A percentile compares a stretch with the other conserved stretches of the same genome.
Evolutionary conservation across 2,888 invertebrate genomes (phyloP).

Genomic region (Plusia festucae): DNA sequence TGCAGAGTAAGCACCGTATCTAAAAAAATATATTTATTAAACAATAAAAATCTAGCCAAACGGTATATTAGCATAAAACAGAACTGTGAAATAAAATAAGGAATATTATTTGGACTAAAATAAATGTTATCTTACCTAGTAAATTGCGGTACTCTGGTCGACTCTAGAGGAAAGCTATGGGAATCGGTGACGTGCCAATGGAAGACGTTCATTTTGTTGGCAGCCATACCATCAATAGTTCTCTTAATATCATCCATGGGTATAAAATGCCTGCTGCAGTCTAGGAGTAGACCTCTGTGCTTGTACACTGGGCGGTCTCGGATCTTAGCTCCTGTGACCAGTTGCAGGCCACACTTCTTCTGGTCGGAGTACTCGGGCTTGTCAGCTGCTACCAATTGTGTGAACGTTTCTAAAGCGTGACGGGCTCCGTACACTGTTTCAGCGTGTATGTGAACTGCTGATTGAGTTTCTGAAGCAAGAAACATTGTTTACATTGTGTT

Average conservation of each 20-base stretch:
- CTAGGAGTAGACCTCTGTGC: conserved; percentile 96
- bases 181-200: conserved; percentile 98
- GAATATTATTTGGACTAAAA: no score
- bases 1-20: conserved; percentile 93
- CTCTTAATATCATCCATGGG: conserved; percentile 91
- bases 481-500: background rate
- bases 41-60: no score
- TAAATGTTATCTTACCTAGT: conserved; percentile 87
- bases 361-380: conserved; percentile 66
- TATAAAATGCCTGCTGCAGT: conserved; percentile 96
- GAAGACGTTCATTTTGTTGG: conserved; percentile 96
- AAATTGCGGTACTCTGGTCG: conserved; percentile 92
- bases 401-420: conserved; percentile 93
- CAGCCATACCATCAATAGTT: conserved; percentile 95
- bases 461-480: conserved; percentile 77
- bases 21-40: no score
- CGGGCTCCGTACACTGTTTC: conserved; percentile 92
- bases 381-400: conserved; percentile 90
- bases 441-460: conserved; percentile 88
- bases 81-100: no score
- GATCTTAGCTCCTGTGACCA: conserved; percentile 91
- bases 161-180: conserved; percentile 97
- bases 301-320: conserved; percentile 94
- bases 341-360: conserved; percentile 87
- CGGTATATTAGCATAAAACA: no score